Conservation (phyloP, 2,113 vertebrate species). For the Centropristis striata region DNA sequence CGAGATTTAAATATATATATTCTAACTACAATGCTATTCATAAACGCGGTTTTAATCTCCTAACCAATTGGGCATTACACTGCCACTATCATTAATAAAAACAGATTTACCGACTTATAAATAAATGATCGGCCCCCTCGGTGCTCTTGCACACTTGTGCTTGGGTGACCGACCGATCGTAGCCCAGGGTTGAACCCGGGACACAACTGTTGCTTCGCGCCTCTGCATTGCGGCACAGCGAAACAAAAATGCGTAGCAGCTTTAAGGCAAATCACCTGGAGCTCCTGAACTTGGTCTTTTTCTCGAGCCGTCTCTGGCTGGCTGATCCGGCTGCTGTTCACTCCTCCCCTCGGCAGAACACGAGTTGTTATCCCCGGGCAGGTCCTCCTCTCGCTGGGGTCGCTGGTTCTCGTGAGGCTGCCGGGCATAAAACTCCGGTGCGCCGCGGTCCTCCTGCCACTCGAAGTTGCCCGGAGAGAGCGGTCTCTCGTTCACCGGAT, state of each 20-base stretch:
- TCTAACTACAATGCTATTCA: not conserved
- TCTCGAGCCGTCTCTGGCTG: constrained; percentile 57
- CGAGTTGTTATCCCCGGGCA: constrained; percentile 79
- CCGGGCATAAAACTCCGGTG: constrained; percentile 92
- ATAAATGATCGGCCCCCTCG: not conserved
- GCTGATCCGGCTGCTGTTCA: not conserved
- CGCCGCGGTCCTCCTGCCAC: constrained; percentile 87
- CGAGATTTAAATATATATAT: not conserved
- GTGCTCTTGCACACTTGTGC: not conserved
- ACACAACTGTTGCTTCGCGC: constrained; percentile 18
- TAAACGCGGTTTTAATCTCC: not conserved
- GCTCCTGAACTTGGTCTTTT: constrained; percentile 86
- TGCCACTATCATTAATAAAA: not conserved
- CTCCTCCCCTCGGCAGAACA: constrained; percentile 17
- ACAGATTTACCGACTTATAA: no score
- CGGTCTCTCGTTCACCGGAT: constrained; percentile 88
- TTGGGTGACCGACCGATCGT: not conserved
- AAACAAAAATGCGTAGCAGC: not conserved
- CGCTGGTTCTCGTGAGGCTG: constrained; percentile 79
- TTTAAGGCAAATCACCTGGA: constrained; percentile 65
- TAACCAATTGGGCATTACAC: no score
- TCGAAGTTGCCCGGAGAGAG: constrained; percentile 86
- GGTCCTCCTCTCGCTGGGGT: constrained; percentile 70
- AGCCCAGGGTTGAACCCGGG: not conserved
- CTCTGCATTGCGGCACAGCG: constrained; percentile 15